Base-by-base conservation (phyloP, 2,888 invertebrate species). In the Pseudococcus longispinus region DNA sequence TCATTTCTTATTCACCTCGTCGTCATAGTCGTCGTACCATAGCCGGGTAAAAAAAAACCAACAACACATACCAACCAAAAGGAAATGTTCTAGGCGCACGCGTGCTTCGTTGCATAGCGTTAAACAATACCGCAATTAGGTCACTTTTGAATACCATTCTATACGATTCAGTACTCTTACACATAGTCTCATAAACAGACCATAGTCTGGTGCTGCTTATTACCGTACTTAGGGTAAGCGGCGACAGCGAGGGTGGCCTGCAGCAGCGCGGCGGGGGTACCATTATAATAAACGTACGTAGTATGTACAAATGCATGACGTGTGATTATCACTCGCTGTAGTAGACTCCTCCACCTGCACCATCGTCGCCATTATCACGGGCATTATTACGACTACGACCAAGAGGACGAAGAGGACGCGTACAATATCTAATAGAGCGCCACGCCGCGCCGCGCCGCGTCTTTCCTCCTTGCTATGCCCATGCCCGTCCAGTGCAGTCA, bases 41-140 rank as follows among this genome's bases (percentile, higher is more conserved):
- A 70, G 70, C 32, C 18, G 32, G 29, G 15, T 29, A 70, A 29
- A 26, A 18, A 29, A 29, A 65, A 65, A n/a, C n/a, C 15, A 70
- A 70, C 26, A 65, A 26, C 26, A 26, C 65, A 26, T 29, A 70
- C 26, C 18, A 26, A 29, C 70, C 70, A 11, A 70, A 70, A 70
- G 70, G 29, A 70, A 70, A 70, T 70, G 18, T 70, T 65, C 55
- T 60, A 70, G 9, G 70, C 13, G 70, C 70, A 70, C 70, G 70
- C 32, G 70, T 70, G 70, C 29, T 70, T 18, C 11, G 70, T 18
- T 18, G 26, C 32, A 70, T 26, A 80, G 42, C n/a, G 42, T 80
- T 42, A 80, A 42, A 80, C 77, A 80, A 80, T 80, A 80, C 74
- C 77, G 77, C 77, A 80, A 80, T 80, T 80, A 80, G 77, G 77